These are phyloP conservation scores for Chlamydotis undulata DNA, from an alignment of 2,113 vertebrate genomes.

Conservation along the genomic window DNA sequence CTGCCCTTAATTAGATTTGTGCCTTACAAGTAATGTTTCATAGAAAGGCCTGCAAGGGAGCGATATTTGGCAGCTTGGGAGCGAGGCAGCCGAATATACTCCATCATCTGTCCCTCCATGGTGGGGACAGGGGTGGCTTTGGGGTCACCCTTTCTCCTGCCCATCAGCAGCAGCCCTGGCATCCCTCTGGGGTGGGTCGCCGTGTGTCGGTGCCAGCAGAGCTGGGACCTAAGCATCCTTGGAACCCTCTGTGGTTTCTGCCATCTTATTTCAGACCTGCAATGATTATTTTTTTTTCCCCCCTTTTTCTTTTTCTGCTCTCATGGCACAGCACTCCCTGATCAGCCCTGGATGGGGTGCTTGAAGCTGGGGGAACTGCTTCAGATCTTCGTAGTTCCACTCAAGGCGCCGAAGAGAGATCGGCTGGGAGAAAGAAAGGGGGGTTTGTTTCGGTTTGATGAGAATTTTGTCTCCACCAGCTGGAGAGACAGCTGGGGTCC, in stretches of 20 bases:
- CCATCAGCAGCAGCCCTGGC: too few relatives aligned
- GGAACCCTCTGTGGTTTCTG: neutral
- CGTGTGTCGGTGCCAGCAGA: accelerated
- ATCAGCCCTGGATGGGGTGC: accelerated
- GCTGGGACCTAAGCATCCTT: neutral
- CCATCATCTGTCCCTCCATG: neutral
- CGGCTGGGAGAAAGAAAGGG: neutral
- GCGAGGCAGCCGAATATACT: neutral
- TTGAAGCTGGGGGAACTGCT: neutral
- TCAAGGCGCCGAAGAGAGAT: neutral
- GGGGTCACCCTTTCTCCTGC: neutral
- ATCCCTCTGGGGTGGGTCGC: neutral
- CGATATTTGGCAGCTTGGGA: neutral
- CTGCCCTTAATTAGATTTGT: neutral
- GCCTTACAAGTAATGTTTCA: neutral
- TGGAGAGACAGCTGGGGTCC: constrained; percentile 64
- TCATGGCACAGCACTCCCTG: accelerated
- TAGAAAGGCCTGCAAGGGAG: neutral
- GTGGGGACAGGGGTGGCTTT: neutral
- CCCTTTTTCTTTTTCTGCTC: neutral
- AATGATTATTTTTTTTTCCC: neutral
- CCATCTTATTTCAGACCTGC: neutral
- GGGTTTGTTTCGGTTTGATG: constrained; percentile 29
- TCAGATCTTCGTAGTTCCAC: neutral
- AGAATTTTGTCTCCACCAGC: constrained; percentile 62